Base-by-base conservation (phyloP, 2,888 invertebrate species). In the Rotaria socialis region DNA sequence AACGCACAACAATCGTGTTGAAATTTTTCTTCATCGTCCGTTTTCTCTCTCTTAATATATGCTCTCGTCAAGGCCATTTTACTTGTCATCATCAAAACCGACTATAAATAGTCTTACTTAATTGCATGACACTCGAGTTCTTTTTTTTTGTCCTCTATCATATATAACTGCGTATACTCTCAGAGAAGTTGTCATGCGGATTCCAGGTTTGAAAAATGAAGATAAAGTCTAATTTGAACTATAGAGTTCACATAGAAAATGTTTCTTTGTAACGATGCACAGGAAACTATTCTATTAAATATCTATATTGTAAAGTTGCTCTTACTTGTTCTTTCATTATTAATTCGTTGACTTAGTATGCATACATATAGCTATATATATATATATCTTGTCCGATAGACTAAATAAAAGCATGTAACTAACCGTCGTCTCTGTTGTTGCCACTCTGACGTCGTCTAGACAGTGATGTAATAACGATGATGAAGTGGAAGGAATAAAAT, bases 391-490 rank as follows among this genome's bases (percentile, higher is more conserved):
- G 67, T 67, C 35, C 35, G 35, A 67, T 27, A 67, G 67, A 67
- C 35, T 67, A 67, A 67, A 67, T 67, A 67, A 67, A 67, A 67
- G 16, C 19, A 67, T 67, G 67, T 67, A 67, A 67, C 35, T 41
- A 67, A 67, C 35, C 67, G 67, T 35, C 67, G 67, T 67, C 67
- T 67, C 35, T 67, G 67, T 67, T 35, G 67, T 19, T 67, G 67
- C 67, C 67, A 67, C 27, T 35, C 27, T 35, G 67, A 67, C 67
- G 35, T 67, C 35, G 67, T 67, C 67, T 67, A 67, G 67, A 67
- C 67, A 35, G 19, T 67, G 35, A 67, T 67, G 67, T 41, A 67
- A 67, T 27, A 67, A 67, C 27, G 14, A 67, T 27, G 67, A 41
- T 67, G 67, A 35, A 67, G 67, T 41, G 35, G 67, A 67, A 67